Evolutionary conservation across 2,797 vertebrate species (phyloP), one percentile per base, ranked within the genome.

Genomic region (Ctenosaura bakeri): DNA sequence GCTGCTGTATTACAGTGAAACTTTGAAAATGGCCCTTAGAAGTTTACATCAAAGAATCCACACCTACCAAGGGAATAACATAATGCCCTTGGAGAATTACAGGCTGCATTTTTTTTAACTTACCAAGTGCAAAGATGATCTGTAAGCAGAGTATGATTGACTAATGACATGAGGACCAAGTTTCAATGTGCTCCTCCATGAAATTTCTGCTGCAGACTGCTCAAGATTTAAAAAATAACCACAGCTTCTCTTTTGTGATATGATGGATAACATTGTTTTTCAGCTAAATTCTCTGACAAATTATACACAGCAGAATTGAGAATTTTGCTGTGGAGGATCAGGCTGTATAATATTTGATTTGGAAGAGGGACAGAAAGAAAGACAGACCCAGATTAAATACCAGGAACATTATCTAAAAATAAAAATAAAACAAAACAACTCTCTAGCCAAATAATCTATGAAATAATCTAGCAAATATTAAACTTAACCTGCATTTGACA

Each of bases 271-370:
- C 90, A 85, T 92, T 94, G 90, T 81, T 88, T 93, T 92, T 95
- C 91, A 94, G 86, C 88, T 92, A 88, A 52, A 87, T 38, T 89
- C 26, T 83, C 79, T 62, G 66, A 90, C 76, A 93, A 91, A 96
- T 93, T 92, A 94, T 26, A 91, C 56, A 93, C 92, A 95, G 29
- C 38, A 78, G 89, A 6, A 87, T 90, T 92, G 94, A 95, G 94
- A 91, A 93, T 94, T 89, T 12, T 91, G 87, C 46, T 90, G 93
- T 64, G 0, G 0, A 92, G 14, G 78, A n/a, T 93, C 62, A 93
- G 91, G 92, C 24, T 71, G 52, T 88, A 69, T 52, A 87, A 66
- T 88, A 80, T 80, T 79, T 94, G 91, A 92, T 92, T 90, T 82
- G 20, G 50, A 93, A 92, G 85, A 5, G 89, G 38, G 86, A 5